A percentile compares a stretch with the other conserved stretches of the same genome.
Evolutionary conservation across 2,113 vertebrate species (phyloP).

Genomic region (Orcinus orca): DNA sequence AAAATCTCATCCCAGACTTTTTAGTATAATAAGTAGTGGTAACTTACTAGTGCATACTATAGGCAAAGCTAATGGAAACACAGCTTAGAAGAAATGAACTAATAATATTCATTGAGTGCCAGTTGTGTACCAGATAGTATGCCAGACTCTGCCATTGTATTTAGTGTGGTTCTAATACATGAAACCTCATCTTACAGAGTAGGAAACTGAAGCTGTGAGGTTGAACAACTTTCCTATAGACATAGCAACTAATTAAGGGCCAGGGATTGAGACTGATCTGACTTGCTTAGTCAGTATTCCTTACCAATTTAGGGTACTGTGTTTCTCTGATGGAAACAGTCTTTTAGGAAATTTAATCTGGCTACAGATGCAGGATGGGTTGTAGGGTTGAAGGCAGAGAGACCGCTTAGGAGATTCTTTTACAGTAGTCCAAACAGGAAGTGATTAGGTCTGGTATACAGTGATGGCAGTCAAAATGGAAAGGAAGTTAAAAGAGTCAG

Average conservation of each 20-base stretch:
- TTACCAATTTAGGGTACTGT: not conserved
- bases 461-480: not conserved
- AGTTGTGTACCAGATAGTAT: not conserved
- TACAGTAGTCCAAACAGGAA: not conserved
- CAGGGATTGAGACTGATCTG: not conserved
- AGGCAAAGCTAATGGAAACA: not conserved
- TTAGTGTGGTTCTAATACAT: not conserved
- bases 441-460: not conserved
- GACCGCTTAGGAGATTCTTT: not conserved
- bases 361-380: not conserved
- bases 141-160: not conserved
- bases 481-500: not conserved
- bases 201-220: not conserved
- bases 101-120: not conserved
- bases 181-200: not conserved
- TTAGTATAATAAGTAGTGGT: not conserved
- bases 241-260: not conserved
- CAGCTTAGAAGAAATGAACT: slow-evolving; percentile 23
- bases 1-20: not conserved
- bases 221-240: not conserved
- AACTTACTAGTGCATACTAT: not conserved
- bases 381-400: not conserved
- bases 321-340: not conserved
- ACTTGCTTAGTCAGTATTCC: not conserved
- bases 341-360: not conserved